These are phyloP conservation scores for Eudemis profundana DNA, from an alignment of 2,888 invertebrate species.

Conservation along the genomic window DNA sequence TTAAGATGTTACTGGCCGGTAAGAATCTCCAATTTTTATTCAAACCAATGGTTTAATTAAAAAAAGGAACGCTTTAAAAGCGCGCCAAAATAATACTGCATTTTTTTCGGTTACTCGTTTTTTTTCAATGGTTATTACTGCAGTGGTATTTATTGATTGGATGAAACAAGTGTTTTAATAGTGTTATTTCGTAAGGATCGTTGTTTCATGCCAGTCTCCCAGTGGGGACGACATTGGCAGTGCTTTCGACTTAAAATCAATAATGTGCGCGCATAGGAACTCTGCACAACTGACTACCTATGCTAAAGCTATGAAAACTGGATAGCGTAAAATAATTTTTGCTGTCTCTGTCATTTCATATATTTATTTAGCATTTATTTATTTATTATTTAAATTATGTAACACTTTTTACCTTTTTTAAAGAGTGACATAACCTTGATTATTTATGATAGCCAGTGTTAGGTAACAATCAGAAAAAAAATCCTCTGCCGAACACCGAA, in stretches of 20 bases:
- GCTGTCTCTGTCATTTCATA: conserved; percentile 4
- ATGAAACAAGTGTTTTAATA: conserved; percentile 32
- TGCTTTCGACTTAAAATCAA: conserved; percentile 72
- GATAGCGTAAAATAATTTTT: conserved; percentile 32
- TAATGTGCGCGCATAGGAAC: conserved; percentile 73
- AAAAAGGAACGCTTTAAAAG: conserved; percentile 46
- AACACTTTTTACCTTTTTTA: not conserved
- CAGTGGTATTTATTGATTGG: conserved; percentile 31
- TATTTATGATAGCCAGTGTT: conserved; percentile 8
- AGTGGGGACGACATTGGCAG: conserved; percentile 53
- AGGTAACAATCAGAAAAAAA: conserved; percentile 37
- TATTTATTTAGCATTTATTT: not conserved
- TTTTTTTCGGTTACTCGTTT: not conserved
- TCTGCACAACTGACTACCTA: conserved; percentile 50
- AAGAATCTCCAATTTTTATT: conserved; percentile 45
- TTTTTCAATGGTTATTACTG: conserved; percentile 29
- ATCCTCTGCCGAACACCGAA: not conserved
- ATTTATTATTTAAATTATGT: not conserved
- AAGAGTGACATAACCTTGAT: conserved; percentile 18
- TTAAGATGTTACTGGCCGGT: conserved; percentile 53
- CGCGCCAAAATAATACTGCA: conserved; percentile 47
- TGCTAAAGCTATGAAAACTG: conserved; percentile 47
- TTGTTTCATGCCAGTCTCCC: conserved; percentile 43
- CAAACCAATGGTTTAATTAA: conserved; percentile 48
- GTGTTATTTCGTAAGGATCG: conserved; percentile 28